Evolutionary conservation across 1,140 invertebrate genomes (phyloP).

Genomic region (Drosophila obscura): DNA sequence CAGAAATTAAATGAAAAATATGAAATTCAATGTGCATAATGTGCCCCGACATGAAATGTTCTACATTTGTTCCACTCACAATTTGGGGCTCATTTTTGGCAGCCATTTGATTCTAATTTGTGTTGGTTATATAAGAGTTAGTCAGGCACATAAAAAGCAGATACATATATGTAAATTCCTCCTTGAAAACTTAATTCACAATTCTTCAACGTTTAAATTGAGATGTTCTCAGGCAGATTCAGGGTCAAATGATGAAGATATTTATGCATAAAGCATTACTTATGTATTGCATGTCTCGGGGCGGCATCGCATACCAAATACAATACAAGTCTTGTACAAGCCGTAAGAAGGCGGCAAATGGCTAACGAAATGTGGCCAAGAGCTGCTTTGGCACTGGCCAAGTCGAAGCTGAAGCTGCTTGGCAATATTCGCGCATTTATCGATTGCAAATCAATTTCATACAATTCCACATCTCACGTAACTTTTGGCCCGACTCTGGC

Average conservation of each 20-base stretch:
- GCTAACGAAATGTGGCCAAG: constrained; percentile 30
- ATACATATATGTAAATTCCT: not conserved
- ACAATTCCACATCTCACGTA: constrained; percentile 77
- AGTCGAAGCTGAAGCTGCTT: constrained; percentile 29
- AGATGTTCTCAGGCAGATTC: constrained; percentile 43
- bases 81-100: no score
- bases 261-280: constrained; percentile 31
- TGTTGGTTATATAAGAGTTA: no score
- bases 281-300: no score
- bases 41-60: not conserved
- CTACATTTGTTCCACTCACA: no score
- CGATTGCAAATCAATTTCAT: constrained; percentile 81
- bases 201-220: constrained; percentile 20
- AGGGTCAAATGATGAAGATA: constrained; percentile 33
- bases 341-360: constrained; percentile 24
- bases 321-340: constrained; percentile 21
- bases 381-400: constrained; percentile 22
- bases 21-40: constrained; percentile 3
- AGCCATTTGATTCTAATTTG: constrained; percentile 22
- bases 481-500: constrained; percentile 16
- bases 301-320: no score
- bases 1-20: constrained; percentile 23
- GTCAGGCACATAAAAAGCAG: constrained; percentile 14
- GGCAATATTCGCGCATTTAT: constrained; percentile 77
- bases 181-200: not conserved